Evolutionary conservation across 2,797 vertebrate species (phyloP).

Genomic region (Delichon dasypus): DNA sequence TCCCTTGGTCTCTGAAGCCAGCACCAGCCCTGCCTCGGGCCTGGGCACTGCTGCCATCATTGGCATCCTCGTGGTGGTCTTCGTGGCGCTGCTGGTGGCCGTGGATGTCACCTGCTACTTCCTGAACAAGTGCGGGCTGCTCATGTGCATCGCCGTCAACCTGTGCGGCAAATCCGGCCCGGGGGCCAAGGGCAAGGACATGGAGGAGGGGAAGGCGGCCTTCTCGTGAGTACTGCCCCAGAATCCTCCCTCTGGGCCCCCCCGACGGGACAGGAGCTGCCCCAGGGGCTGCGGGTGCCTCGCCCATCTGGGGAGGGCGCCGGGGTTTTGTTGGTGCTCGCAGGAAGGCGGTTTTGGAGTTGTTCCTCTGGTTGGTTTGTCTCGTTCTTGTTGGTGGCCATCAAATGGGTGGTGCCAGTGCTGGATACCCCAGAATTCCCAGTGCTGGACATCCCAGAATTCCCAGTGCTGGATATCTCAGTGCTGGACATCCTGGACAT

Average conservation of each 20-base stretch:
- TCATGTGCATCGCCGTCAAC: conserved; percentile 98
- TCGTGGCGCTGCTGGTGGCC: conserved; percentile 89
- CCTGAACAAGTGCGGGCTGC: conserved; percentile 96
- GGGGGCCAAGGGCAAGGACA: conserved; percentile 89
- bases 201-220: conserved; percentile 92
- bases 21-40: conserved; percentile 79
- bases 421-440: not conserved
- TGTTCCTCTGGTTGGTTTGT: not conserved
- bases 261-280: rapidly evolving
- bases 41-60: conserved; percentile 90
- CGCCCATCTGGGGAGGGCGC: not conserved
- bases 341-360: not conserved
- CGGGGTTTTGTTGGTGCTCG: not conserved
- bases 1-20: conserved; percentile 76
- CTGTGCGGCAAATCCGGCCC: conserved; percentile 91
- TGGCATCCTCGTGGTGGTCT: conserved; percentile 92
- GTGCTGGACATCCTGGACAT: not conserved
- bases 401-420: not conserved
- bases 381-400: not conserved
- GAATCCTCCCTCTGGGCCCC: rapidly evolving
- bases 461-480: too few relatives aligned
- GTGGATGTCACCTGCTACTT: conserved; percentile 98
- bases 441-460: too few relatives aligned
- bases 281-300: not conserved
- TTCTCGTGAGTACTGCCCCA: conserved; percentile 87